phyloP scores from a whole-genome alignment of 2,888 invertebrate species.

The Apamea sordens region DNA sequence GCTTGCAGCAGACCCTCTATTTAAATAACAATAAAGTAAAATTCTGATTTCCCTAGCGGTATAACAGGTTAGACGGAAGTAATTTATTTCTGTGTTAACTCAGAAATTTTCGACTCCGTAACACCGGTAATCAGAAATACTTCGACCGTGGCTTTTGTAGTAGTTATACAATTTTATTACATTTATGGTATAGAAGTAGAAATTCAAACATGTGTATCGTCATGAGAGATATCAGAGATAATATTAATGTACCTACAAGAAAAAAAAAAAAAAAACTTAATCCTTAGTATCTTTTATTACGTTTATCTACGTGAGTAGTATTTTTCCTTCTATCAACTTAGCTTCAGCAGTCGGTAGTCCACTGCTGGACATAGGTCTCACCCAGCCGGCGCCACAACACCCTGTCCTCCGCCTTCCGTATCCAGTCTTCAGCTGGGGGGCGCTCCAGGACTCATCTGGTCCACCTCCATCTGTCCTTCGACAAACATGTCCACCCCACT shows the following conservation, averaged over 20 bases:
- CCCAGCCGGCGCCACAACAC: too few relatives aligned
- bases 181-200: not conserved
- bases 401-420: too few relatives aligned
- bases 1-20: not conserved
- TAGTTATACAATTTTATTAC: not conserved
- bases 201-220: not conserved
- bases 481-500: not conserved
- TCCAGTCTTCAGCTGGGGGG: too few relatives aligned
- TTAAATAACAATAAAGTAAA: constrained; percentile 14
- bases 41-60: constrained; percentile 27
- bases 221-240: not conserved
- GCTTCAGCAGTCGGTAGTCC: not conserved
- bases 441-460: not conserved
- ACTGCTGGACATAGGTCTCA: not conserved
- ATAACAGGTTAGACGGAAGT: not conserved
- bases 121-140: constrained; percentile 9
- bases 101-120: constrained; percentile 4
- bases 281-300: not conserved
- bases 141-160: not conserved
- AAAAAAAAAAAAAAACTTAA: not conserved
- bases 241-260: not conserved
- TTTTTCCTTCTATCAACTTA: not conserved
- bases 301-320: too few relatives aligned
- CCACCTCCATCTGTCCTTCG: too few relatives aligned
- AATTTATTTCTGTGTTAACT: constrained; percentile 24